Conservation (phyloP, 2,888 invertebrate genomes). For the Isotomurus palustris region DNA sequence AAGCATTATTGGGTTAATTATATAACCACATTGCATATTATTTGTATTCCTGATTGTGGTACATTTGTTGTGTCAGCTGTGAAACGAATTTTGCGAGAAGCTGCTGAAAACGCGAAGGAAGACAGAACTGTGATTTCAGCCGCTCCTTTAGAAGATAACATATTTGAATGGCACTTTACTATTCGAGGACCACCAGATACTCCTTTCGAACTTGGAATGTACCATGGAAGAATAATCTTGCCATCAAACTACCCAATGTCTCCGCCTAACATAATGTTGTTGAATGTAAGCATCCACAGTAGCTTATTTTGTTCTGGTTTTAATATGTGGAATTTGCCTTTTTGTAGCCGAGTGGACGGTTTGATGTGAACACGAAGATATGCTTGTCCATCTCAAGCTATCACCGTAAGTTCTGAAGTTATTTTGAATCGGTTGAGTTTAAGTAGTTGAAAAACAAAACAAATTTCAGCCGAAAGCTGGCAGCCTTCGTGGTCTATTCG, state of each 20-base stretch:
- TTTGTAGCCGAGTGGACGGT: slow-evolving; percentile 80
- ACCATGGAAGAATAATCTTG: slow-evolving; percentile 60
- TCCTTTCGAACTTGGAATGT: slow-evolving; percentile 75
- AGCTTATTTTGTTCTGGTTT: slow-evolving; percentile 18
- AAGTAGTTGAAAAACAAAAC: no score
- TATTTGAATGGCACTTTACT: slow-evolving; percentile 98
- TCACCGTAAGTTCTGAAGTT: no score
- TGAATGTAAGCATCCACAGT: slow-evolving; percentile 72
- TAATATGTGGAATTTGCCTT: slow-evolving; percentile 7
- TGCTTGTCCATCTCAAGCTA: slow-evolving; percentile 92
- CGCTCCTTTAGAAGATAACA: slow-evolving; percentile 84
- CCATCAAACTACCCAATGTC: slow-evolving; percentile 97
- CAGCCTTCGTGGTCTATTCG: slow-evolving; percentile 95
- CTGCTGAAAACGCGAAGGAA: slow-evolving; percentile 70
- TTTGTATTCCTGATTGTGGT: no score
- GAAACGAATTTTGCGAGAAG: slow-evolving; percentile 88
- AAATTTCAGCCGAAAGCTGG: slow-evolving; percentile 99
- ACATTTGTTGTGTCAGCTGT: slow-evolving; percentile 64
- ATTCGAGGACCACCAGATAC: slow-evolving; percentile 82
- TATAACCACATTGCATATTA: not conserved
- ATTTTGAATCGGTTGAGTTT: no score
- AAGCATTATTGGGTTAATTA: not conserved
- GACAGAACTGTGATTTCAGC: slow-evolving; percentile 81
- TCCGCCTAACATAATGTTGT: slow-evolving; percentile 86
- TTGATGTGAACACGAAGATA: slow-evolving; percentile 89